Evolutionary conservation across 2,797 vertebrate genomes (phyloP), one percentile per base, ranked within the genome.

Genomic region (Darevskia nairensis): DNA sequence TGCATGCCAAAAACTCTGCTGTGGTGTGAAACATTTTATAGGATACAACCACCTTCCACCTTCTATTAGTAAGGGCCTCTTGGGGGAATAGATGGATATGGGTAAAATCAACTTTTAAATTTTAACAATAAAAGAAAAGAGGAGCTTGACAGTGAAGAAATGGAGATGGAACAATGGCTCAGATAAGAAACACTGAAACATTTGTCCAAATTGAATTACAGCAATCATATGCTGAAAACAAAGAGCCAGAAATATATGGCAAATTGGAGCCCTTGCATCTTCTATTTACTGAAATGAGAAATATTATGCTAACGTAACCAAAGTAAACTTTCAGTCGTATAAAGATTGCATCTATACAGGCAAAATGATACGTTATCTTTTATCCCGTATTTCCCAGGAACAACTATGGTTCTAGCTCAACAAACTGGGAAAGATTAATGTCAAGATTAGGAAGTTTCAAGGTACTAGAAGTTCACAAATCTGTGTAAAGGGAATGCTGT

Each of bases 111-210:
- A 46, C 19, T 44, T 66, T 76, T 77, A 44, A 32, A 55, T 50
- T 50, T 68, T 68, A 86, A 41, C 44, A 15, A 68, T 25, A 77
- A 85, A 86, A 72, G 23, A 66, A 66, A 78, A 85, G 66, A n/a
- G 32, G 23, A 59, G 41, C 25, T 5, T 76, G 35, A 41, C 21
- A 64, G 8, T 29, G 39, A 41, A 64, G 29, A 32, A 7, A 27
- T 41, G 25, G 23, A 8, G 23, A 72, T 71, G 46, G 21, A 83
- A 50, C 11, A 25, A 64, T 64, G 32, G 10, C 32, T 55, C 9
- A n/a, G 29, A 44, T 29, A 69, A 50, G n/a, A 50, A 41, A 25
- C 21, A 8, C 3, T 78, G 66, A 86, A 69, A 39, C 44, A 46
- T 68, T 69, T 80, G n/a, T 69, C n/a, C 76, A 79, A 77, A 69